Percentiles rank a stretch among this genome's conserved stretches.
phyloP scores from a whole-genome alignment of 2,888 invertebrate genomes.

The Leptura quadrifasciata region DNA sequence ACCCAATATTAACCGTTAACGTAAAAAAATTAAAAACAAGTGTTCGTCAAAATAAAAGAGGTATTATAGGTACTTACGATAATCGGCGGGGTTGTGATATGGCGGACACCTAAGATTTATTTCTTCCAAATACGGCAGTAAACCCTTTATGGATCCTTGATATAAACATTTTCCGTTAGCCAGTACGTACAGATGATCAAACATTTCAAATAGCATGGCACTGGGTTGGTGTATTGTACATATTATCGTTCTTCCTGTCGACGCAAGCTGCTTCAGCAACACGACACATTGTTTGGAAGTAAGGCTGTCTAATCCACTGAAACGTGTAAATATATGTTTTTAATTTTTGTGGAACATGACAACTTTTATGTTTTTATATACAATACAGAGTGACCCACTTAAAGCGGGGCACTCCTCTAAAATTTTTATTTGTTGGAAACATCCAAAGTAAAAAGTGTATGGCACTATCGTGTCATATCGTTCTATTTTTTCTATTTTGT shows the following conservation, averaged over 20 bases:
- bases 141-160: constrained; percentile 84
- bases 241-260: constrained; percentile 89
- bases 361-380: too few relatives aligned
- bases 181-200: constrained; percentile 91
- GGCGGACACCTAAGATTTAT: constrained; percentile 86
- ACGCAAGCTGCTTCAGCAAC: constrained; percentile 86
- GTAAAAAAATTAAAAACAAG: constrained; percentile 19
- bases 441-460: too few relatives aligned
- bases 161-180: constrained; percentile 88
- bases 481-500: too few relatives aligned
- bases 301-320: constrained; percentile 87
- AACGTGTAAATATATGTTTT: constrained; percentile 59
- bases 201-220: constrained; percentile 89
- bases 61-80: constrained; percentile 56
- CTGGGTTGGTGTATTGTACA: constrained; percentile 96
- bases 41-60: too few relatives aligned
- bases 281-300: constrained; percentile 89
- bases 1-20: background rate
- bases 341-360: background rate
- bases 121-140: constrained; percentile 86
- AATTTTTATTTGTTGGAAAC: too few relatives aligned
- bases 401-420: too few relatives aligned
- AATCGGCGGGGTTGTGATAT: constrained; percentile 89
- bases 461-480: too few relatives aligned
- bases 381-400: too few relatives aligned